These are phyloP conservation scores for Machimus rusticus DNA, from an alignment of 2,888 invertebrate genomes.

Conservation along the genomic window DNA sequence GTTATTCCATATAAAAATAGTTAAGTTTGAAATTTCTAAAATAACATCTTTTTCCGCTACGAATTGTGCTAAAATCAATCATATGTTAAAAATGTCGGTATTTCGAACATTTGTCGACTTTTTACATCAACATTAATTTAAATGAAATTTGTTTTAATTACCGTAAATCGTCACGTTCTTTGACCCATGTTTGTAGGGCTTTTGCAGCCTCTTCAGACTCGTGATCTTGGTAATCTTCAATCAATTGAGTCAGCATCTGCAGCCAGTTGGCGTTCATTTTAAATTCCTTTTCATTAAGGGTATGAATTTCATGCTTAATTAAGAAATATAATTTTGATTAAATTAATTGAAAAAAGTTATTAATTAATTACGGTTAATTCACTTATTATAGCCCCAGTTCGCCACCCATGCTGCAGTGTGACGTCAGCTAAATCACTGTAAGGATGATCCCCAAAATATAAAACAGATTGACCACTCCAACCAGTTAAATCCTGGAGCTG, in stretches of 20 bases:
- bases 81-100: no score
- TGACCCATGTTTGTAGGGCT: conserved; percentile 80
- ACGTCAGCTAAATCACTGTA: conserved; percentile 97
- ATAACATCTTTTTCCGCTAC: no score
- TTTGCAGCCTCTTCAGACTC: conserved; percentile 72
- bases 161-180: conserved; percentile 80
- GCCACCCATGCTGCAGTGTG: conserved; percentile 94
- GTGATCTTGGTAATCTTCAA: conserved; percentile 87
- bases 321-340: conserved; percentile 48
- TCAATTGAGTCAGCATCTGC: conserved; percentile 87
- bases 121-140: no score
- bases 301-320: conserved; percentile 86
- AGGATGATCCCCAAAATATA: conserved; percentile 98
- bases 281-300: conserved; percentile 82
- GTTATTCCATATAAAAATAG: no score
- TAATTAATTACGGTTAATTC: conserved; percentile 78
- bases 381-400: conserved; percentile 96
- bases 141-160: conserved; percentile 55
- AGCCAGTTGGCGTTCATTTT: conserved; percentile 91
- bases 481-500: conserved; percentile 91
- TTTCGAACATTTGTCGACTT: no score
- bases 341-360: conserved; percentile 49
- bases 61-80: no score
- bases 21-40: no score
- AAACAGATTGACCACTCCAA: conserved; percentile 89